Evolutionary conservation across 2,113 vertebrate genomes (phyloP).

Genomic region (Gobio gobio): DNA sequence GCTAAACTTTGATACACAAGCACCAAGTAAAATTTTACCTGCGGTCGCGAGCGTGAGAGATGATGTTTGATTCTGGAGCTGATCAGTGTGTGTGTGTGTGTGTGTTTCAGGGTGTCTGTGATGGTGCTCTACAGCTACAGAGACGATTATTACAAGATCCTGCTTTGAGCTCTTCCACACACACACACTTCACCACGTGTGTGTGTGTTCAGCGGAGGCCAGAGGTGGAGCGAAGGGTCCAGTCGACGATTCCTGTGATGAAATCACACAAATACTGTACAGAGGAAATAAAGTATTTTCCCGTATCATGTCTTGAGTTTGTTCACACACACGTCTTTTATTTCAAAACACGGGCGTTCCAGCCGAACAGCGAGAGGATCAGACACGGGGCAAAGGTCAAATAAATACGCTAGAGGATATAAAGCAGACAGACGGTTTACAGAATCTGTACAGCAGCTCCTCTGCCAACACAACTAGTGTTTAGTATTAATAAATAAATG

Average conservation of each 20-base stretch:
- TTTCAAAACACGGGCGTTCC: slow-evolving; percentile 74
- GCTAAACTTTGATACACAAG: no score
- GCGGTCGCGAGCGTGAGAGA: no score
- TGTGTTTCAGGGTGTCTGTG: slow-evolving; percentile 81
- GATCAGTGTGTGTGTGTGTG: slow-evolving; percentile 51
- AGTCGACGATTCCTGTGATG: slow-evolving; percentile 1
- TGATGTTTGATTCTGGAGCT: no score
- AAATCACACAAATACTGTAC: slow-evolving; percentile 23
- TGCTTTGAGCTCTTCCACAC: slow-evolving; percentile 77
- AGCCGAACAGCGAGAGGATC: slow-evolving; percentile 73
- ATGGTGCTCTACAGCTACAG: slow-evolving; percentile 93
- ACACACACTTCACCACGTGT: not conserved
- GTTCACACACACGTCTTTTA: slow-evolving; percentile 73
- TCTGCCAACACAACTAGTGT: slow-evolving; percentile 70
- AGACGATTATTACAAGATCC: slow-evolving; percentile 93
- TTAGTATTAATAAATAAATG: slow-evolving; percentile 85
- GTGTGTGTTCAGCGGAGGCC: not conserved
- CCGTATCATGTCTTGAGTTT: not conserved
- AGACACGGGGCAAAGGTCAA: slow-evolving; percentile 74
- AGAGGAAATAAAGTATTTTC: slow-evolving; percentile 54
- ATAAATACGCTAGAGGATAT: slow-evolving; percentile 75
- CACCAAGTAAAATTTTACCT: no score
- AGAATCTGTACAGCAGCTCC: slow-evolving; percentile 77
- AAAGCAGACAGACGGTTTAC: slow-evolving; percentile 71
- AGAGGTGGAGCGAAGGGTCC: slow-evolving; percentile 36